phyloP scores from a whole-genome alignment of 2,797 vertebrate genomes.

The Avahi laniger region DNA sequence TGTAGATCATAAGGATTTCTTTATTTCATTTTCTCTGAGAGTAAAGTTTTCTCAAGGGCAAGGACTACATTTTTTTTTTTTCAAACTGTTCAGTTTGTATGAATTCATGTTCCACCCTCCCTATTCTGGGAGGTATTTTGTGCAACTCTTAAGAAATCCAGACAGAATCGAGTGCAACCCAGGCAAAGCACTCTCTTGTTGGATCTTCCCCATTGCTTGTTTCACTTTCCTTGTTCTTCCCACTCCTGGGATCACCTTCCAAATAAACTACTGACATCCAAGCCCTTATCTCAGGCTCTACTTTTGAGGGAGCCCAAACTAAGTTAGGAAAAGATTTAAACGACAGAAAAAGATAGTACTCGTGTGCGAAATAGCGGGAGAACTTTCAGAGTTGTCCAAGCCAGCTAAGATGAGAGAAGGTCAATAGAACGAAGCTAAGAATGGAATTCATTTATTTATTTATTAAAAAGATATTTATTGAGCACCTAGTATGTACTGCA shows the following conservation, averaged over 20 bases:
- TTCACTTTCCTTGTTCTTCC: neutral
- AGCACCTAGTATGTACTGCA: neutral
- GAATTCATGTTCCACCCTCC: neutral
- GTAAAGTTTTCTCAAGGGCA: constrained; percentile 53
- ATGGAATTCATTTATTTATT: neutral
- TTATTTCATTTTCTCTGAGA: constrained; percentile 59
- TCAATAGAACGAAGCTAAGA: neutral
- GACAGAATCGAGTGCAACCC: neutral
- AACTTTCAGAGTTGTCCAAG: neutral
- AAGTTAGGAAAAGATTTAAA: constrained; percentile 2
- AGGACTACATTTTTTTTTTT: neutral
- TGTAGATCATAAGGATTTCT: constrained; percentile 56
- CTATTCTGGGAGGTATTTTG: neutral
- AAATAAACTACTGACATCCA: neutral
- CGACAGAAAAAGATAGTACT: neutral
- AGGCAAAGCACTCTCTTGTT: neutral
- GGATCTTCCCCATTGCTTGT: neutral
- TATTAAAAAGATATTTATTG: neutral
- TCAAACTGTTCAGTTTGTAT: neutral
- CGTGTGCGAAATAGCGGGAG: neutral
- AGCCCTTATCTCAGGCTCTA: neutral
- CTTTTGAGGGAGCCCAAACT: neutral
- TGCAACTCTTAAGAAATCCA: neutral
- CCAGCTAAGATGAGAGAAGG: neutral
- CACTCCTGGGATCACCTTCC: neutral